Conservation (phyloP, 1,140 invertebrate genomes). For the Panagrolaimus sp. region DNA sequence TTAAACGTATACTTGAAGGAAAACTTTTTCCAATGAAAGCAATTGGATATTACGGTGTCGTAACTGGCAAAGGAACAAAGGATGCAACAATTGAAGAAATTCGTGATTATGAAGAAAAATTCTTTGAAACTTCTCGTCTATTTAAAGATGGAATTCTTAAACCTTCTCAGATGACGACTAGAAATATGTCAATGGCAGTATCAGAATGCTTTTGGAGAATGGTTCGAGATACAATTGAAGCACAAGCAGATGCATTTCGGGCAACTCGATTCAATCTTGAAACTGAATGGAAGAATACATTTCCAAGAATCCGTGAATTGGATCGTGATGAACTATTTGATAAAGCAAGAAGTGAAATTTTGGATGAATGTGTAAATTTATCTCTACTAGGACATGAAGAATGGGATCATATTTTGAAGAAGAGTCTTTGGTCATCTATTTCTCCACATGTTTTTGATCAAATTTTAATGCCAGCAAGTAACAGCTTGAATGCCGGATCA, state of each 20-base stretch:
- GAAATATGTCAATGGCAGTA: conserved; percentile 90
- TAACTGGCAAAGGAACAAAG: conserved; percentile 73
- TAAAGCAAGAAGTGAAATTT: conserved; percentile 81
- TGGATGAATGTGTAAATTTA: conserved; percentile 92
- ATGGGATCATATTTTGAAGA: conserved; percentile 78
- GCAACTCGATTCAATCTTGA: conserved; percentile 93
- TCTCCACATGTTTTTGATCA: conserved; percentile 83
- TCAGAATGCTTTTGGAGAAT: conserved; percentile 99
- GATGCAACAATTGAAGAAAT: conserved; percentile 87
- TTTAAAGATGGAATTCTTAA: conserved; percentile 90
- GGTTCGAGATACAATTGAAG: conserved; percentile 94
- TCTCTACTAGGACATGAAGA: conserved; percentile 81
- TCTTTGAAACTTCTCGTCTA: conserved; percentile 84
- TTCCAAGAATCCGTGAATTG: conserved; percentile 82
- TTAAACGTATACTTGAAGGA: conserved; percentile 88
- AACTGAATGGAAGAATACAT: conserved; percentile 99
- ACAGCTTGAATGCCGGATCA: conserved; percentile 69
- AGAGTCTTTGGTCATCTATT: conserved; percentile 82
- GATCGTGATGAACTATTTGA: conserved; percentile 88
- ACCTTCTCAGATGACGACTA: conserved; percentile 87
- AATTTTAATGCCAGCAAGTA: conserved; percentile 87
- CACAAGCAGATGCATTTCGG: conserved; percentile 96
- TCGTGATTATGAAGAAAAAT: conserved; percentile 87
- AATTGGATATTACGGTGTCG: conserved; percentile 95
- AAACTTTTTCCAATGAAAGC: conserved; percentile 98